phyloP scores from a whole-genome alignment of 2,113 vertebrate genomes.

The Paracanthobrama guichenoti region DNA sequence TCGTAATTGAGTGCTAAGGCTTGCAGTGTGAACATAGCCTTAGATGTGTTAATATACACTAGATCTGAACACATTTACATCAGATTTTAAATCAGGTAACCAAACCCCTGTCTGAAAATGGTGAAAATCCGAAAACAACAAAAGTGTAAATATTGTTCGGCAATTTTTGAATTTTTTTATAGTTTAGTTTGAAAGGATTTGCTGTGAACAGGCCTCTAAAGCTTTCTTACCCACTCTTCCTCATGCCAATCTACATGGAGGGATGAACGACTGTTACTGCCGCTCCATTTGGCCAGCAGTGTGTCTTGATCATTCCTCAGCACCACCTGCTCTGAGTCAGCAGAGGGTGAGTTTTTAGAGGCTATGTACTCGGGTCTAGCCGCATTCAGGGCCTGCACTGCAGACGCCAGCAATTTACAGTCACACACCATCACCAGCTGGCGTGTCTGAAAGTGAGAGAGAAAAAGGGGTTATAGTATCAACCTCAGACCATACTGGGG shows the following conservation, averaged over 20 bases:
- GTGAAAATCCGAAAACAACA: neutral
- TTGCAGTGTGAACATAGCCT: no score
- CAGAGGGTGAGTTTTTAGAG: conserved; percentile 90
- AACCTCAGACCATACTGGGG: neutral
- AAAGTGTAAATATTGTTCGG: neutral
- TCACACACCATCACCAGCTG: conserved; percentile 95
- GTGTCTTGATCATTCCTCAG: conserved; percentile 97
- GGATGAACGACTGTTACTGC: conserved; percentile 87
- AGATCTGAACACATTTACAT: no score
- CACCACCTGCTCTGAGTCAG: conserved; percentile 92
- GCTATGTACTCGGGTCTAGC: conserved; percentile 95
- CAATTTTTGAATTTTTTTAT: neutral
- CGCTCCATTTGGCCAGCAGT: conserved; percentile 91
- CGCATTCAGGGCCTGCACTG: conserved; percentile 91
- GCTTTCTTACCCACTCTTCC: conserved; percentile 88
- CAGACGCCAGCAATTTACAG: conserved; percentile 91
- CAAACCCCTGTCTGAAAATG: neutral
- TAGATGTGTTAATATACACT: no score
- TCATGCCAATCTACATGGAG: conserved; percentile 92
- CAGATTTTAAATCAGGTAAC: neutral
- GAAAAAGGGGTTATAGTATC: neutral
- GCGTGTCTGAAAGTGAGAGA: conserved; percentile 78
- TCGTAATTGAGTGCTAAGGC: no score
- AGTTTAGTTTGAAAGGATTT: neutral
- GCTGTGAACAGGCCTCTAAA: neutral